phyloP scores from a whole-genome alignment of 2,797 vertebrate genomes.

The Enteromius viviparus region DNA sequence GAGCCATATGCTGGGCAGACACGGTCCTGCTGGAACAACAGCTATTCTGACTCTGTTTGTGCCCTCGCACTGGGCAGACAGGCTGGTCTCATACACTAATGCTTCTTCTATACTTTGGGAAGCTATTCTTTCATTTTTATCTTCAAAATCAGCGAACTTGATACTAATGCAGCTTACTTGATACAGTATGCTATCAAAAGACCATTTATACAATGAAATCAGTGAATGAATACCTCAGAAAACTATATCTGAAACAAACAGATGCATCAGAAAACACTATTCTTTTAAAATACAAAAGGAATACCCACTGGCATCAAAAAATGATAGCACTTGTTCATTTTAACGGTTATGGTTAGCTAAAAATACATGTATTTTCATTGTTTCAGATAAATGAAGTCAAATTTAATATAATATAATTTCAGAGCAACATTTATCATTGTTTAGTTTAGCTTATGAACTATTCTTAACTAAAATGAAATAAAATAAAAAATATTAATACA shows the following conservation, averaged over 20 bases:
- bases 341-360: not conserved
- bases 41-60: conserved; percentile 16
- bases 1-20: conserved; percentile 58
- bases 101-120: not conserved
- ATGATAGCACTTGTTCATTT: not conserved
- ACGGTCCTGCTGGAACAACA: conserved; percentile 40
- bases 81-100: not conserved
- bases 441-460: too few species aligned
- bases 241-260: not conserved
- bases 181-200: conserved; percentile 6
- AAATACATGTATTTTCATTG: not conserved
- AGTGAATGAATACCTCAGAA: not conserved
- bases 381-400: not conserved
- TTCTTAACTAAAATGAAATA: not conserved
- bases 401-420: not conserved
- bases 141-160: conserved; percentile 6
- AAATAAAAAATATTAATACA: not conserved
- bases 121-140: not conserved
- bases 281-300: conserved; percentile 4
- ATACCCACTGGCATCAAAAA: not conserved
- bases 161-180: not conserved
- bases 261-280: not conserved
- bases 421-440: not conserved
- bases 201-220: not conserved
- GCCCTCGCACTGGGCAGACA: conserved; percentile 25